Evolutionary conservation across 2,888 invertebrate species (phyloP), one percentile per base, ranked within the genome.

Genomic region (Prosopocoilus inquinatus): DNA sequence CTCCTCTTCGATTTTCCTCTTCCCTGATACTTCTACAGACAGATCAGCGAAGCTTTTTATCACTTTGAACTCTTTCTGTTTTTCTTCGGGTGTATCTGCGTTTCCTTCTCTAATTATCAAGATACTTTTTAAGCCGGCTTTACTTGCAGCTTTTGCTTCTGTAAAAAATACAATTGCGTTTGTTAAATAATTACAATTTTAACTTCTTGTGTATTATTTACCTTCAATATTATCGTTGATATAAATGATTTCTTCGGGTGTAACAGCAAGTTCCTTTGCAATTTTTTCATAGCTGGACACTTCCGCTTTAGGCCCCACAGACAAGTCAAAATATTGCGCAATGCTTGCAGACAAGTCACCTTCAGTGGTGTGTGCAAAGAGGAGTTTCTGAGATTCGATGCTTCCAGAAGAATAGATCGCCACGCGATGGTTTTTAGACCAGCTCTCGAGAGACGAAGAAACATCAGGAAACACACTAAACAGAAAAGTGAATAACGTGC

Each of bases 371-470:
- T 92, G 81, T 0, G 82, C 81, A 74, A 96, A 95, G 2, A 96
- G 81, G 8, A 96, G 80, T 72, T 93, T 90, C 75, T 97, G 97
- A 9, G 96, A 91, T 67, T 90, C 88, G 1, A 93, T 86, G 52
- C 94, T 94, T 45, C 96, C 96, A 20, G 95, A 95, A 0, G 96
- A 96, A 75, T 92, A 97, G 58, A 96, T 87, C 71, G 87, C 94
- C 47, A 96, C 79, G 9, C 70, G 67, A 20, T 87, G 89, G 9
- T 80, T 77, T 2, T 84, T 79, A 2, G 82, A 82, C 89, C 95
- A 91, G 56, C 81, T 78, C 69, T 89, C 82, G 45, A 97, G 80
- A 1, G 89, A 87, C 11, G 81, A 79, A 0, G 85, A 81, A 0
- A 96, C 95, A 78, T 97, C 97, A 8, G 89, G 84, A 74, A 89